Evolutionary conservation across 2,888 invertebrate genomes (phyloP).

Genomic region (Linnaemya tessellans): DNA sequence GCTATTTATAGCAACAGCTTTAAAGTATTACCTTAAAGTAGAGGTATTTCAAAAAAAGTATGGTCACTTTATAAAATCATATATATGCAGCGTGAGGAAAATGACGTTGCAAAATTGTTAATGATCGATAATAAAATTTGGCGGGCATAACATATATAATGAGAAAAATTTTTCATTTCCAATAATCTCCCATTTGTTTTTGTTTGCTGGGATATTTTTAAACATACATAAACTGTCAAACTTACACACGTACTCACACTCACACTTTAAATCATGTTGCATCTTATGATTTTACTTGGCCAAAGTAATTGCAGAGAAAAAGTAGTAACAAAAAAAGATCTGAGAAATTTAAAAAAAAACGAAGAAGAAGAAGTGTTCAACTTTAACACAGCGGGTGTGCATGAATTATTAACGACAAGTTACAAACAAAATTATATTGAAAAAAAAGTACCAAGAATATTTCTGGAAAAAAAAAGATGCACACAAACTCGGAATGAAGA

Average conservation of each 20-base stretch:
- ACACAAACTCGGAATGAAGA: not conserved
- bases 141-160: no score
- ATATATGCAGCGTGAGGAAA: no score
- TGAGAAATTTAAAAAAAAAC: constrained; percentile 26
- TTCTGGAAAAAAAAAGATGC: not conserved
- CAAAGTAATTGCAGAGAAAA: constrained; percentile 30
- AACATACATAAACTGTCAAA: not conserved
- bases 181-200: no score
- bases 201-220: not conserved
- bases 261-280: constrained; percentile 13
- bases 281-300: constrained; percentile 2
- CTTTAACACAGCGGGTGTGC: constrained; percentile 75
- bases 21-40: no score
- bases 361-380: constrained; percentile 73
- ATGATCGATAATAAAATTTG: no score
- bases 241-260: constrained; percentile 12
- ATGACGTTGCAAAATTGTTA: no score
- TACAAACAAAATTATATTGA: constrained; percentile 68
- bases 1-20: no score
- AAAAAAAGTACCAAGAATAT: not conserved
- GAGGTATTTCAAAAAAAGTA: no score
- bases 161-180: no score
- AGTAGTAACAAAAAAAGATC: not conserved
- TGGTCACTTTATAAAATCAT: no score
- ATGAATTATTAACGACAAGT: constrained; percentile 74